Evolutionary conservation across 2,888 invertebrate genomes (phyloP).

Genomic region (Epiblema foenella): DNA sequence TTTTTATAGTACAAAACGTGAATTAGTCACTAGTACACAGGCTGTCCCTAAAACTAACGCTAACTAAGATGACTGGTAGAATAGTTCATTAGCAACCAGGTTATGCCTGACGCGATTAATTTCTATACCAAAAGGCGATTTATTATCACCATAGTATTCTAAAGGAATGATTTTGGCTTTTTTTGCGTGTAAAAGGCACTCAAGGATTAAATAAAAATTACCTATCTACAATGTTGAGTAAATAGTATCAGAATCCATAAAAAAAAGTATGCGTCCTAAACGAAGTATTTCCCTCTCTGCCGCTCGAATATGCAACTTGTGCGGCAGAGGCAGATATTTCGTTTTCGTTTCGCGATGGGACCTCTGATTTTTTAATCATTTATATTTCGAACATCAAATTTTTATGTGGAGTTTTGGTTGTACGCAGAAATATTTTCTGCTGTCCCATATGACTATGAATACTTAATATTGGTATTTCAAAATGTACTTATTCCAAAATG

Average conservation of each 20-base stretch:
- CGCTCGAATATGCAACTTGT: no score
- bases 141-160: conserved; percentile 19
- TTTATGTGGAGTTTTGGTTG: no score
- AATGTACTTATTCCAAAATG: neutral
- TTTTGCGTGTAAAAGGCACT: conserved; percentile 39
- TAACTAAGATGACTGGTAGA: no score
- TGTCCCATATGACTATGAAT: no score
- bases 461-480: neutral
- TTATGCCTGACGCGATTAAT: neutral
- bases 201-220: conserved; percentile 23
- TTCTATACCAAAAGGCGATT: conserved; percentile 10
- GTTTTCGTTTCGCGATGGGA: no score
- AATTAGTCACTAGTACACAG: no score
- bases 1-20: no score
- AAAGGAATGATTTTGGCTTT: conserved; percentile 39
- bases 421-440: no score
- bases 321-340: no score
- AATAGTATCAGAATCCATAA: conserved; percentile 5
- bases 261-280: neutral
- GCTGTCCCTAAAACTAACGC: no score
- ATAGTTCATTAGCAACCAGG: no score
- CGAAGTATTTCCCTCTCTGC: no score
- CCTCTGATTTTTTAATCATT: neutral
- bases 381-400: neutral
- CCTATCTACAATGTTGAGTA: conserved; percentile 29